Percentiles rank a stretch among this genome's conserved stretches.
Conservation (phyloP, 1,140 invertebrate species). For the Stegodyphus mimosarum region DNA sequence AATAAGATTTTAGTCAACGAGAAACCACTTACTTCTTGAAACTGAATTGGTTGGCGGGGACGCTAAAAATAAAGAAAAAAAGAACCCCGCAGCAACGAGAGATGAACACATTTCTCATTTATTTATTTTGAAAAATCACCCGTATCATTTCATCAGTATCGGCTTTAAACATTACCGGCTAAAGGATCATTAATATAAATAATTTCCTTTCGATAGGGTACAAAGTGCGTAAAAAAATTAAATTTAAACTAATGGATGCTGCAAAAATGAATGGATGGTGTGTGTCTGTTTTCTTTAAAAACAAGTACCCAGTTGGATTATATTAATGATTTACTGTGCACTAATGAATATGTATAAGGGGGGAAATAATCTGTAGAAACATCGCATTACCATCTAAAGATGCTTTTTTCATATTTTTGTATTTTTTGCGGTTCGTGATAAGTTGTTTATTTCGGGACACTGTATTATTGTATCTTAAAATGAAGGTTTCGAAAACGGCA, state of each 20-base stretch:
- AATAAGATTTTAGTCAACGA: no score
- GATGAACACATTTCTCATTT: not conserved
- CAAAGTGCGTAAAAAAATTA: slow-evolving; percentile 36
- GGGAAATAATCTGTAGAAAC: slow-evolving; percentile 36
- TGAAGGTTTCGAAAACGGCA: not conserved
- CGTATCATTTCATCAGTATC: slow-evolving; percentile 14
- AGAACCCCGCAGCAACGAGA: not conserved
- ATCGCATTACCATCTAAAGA: slow-evolving; percentile 37
- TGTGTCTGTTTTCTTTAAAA: slow-evolving; percentile 15
- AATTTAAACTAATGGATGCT: slow-evolving; percentile 49
- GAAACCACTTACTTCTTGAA: no score
- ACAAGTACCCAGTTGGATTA: slow-evolving; percentile 33
- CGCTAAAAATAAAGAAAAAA: no score
- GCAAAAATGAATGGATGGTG: slow-evolving; percentile 42
- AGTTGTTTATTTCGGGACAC: slow-evolving; percentile 16
- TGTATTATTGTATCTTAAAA: not conserved
- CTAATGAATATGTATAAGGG: slow-evolving; percentile 53
- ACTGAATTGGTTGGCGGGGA: no score
- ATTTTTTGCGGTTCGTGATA: slow-evolving; percentile 5
- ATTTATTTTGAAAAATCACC: slow-evolving; percentile 12
- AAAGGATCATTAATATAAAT: slow-evolving; percentile 51
- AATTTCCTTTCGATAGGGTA: slow-evolving; percentile 49
- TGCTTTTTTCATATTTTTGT: slow-evolving; percentile 16
- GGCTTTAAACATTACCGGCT: slow-evolving; percentile 42
- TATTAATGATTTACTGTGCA: slow-evolving; percentile 49